Conservation (phyloP, 1,140 invertebrate genomes). For the Metopolophium dirhodum region DNA sequence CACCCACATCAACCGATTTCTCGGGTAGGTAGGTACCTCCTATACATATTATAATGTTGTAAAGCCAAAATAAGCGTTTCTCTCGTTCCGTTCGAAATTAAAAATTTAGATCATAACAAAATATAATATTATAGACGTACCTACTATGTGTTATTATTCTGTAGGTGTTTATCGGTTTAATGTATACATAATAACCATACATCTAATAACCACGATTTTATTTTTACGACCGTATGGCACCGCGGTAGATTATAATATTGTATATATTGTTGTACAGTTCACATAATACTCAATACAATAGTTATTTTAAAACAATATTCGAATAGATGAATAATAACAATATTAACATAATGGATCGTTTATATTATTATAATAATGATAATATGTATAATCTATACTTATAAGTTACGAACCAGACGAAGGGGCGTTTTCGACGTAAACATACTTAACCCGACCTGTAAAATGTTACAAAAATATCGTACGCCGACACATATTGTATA, state of each 20-base stretch:
- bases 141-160: neutral
- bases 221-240: neutral
- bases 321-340: constrained; percentile 10
- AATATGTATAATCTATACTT: constrained; percentile 18
- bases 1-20: no score
- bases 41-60: neutral
- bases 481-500: neutral
- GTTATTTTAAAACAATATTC: constrained; percentile 4
- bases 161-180: neutral
- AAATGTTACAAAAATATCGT: neutral
- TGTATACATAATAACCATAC: no score
- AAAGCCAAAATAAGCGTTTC: neutral
- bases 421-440: neutral
- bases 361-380: neutral
- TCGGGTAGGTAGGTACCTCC: no score
- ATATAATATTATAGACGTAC: neutral
- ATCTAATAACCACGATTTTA: neutral
- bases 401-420: neutral
- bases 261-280: neutral
- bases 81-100: neutral
- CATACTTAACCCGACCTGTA: neutral
- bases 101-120: neutral
- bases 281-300: neutral
- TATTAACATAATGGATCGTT: constrained; percentile 4
- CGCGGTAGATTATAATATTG: neutral